Evolutionary conservation across 2,888 invertebrate species (phyloP), one percentile per base, ranked within the genome.

Genomic region (Dascillus cervinus): DNA sequence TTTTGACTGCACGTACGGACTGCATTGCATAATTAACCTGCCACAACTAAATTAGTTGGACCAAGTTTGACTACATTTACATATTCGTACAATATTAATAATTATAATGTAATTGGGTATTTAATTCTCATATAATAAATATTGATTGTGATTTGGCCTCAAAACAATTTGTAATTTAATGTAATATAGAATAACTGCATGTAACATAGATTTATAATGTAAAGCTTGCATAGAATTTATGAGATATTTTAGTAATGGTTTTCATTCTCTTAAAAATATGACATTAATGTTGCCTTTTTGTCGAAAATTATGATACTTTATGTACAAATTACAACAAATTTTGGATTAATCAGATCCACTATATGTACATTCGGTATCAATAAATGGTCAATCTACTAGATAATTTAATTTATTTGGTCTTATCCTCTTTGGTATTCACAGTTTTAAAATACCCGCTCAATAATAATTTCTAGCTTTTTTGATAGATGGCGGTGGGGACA

Each of bases 271-370:
- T 53, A 53, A 56, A n/a, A 55, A 51, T 51, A 49, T 50, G 43
- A 49, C 51, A 51, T 60, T 54, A 60, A 60, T 62, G 60, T 62
- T 60, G 60, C 60, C 59, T 60, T 60, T 58, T 55, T 57, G 56
- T 60, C 56, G 53, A 44, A 49, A 33, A 25, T 36, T 35, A 36
- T 39, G 39, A 33, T 33, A 36, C 3, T 22, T 28, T 28, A 32
- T 34, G 32, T 36, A 36, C 30, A 32, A 28, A 32, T 19, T 26
- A n/a, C n/a, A n/a, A n/a, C n/a, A n/a, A n/a, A n/a, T n/a, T n/a
- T n/a, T n/a, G n/a, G n/a, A n/a, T n/a, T n/a, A n/a, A n/a, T n/a
- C n/a, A n/a, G n/a, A 44, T 39, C 36, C 42, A 44, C 39, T 40
- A 42, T 43, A 44, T 48, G 50, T 48, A 50, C 43, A 46, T 50